These are phyloP conservation scores for Drosophila repleta DNA, from an alignment of 1,140 invertebrate species.

Conservation along the genomic window DNA sequence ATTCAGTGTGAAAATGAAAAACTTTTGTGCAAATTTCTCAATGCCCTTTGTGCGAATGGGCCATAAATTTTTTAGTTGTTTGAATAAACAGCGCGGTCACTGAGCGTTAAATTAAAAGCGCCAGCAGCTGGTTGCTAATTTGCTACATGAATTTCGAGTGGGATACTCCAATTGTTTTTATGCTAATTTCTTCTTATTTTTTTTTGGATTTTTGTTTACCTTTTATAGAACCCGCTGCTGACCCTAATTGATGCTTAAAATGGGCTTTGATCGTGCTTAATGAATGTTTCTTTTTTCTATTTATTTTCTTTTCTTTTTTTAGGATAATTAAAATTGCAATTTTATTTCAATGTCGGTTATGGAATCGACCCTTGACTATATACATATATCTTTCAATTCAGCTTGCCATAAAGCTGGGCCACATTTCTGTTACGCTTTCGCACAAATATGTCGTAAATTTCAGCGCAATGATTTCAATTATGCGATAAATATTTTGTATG, in stretches of 20 bases:
- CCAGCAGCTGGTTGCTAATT: constrained; percentile 54
- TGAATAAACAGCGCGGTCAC: constrained; percentile 22
- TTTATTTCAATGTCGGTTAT: background rate
- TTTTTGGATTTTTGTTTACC: background rate
- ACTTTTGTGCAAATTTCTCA: constrained; percentile 20
- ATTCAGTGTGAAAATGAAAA: constrained; percentile 40
- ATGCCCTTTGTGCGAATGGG: constrained; percentile 4
- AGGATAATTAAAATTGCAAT: background rate
- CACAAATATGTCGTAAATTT: constrained; percentile 52
- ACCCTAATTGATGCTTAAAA: constrained; percentile 5
- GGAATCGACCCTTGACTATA: background rate
- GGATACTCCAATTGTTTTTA: constrained; percentile 24
- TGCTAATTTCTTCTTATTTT: constrained; percentile 7
- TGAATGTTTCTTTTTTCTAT: background rate
- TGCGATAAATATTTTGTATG: constrained; percentile 67
- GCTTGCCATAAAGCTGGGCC: background rate
- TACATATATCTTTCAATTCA: background rate
- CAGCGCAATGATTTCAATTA: constrained; percentile 69
- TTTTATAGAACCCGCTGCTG: background rate
- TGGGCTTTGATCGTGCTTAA: background rate
- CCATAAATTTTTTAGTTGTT: constrained; percentile 45
- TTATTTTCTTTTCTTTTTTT: background rate
- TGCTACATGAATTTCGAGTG: constrained; percentile 39
- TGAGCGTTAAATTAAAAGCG: constrained; percentile 62
- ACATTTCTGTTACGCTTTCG: background rate